Conservation (phyloP, 2,113 vertebrate species). For the Dipodomys merriami region DNA sequence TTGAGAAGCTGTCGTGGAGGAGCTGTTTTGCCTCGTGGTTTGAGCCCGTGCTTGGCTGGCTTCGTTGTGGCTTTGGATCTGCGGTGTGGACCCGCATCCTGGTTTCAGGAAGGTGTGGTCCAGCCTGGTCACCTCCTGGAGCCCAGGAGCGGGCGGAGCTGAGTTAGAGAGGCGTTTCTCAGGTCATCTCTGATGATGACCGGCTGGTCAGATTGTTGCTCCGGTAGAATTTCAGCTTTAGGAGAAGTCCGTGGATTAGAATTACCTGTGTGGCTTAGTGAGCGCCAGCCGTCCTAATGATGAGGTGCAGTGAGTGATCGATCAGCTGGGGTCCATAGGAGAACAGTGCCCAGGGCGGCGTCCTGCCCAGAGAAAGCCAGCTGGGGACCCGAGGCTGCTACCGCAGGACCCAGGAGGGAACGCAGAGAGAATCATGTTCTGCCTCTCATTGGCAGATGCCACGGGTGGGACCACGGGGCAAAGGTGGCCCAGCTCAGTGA, state of each 20-base stretch:
- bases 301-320: background rate
- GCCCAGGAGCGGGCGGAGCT: background rate
- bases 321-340: background rate
- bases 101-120: background rate
- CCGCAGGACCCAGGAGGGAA: constrained; percentile 43
- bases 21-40: too few relatives aligned
- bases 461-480: background rate
- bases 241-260: background rate
- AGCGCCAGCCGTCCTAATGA: background rate
- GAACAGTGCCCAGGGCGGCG: background rate
- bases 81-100: background rate
- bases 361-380: background rate
- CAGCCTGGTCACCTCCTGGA: background rate
- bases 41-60: background rate
- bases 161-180: background rate
- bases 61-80: background rate
- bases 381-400: background rate
- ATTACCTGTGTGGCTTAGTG: background rate
- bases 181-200: background rate
- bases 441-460: constrained; percentile 40
- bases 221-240: constrained; percentile 21
- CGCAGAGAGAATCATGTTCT: constrained; percentile 9
- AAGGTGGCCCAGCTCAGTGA: background rate
- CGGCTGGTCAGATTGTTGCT: background rate
- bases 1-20: too few relatives aligned